A percentile compares a stretch with the other conserved stretches of the same genome.
These are phyloP conservation scores for Ardeotis arabs DNA, from an alignment of 2,113 vertebrate genomes.

Conservation along the genomic window DNA sequence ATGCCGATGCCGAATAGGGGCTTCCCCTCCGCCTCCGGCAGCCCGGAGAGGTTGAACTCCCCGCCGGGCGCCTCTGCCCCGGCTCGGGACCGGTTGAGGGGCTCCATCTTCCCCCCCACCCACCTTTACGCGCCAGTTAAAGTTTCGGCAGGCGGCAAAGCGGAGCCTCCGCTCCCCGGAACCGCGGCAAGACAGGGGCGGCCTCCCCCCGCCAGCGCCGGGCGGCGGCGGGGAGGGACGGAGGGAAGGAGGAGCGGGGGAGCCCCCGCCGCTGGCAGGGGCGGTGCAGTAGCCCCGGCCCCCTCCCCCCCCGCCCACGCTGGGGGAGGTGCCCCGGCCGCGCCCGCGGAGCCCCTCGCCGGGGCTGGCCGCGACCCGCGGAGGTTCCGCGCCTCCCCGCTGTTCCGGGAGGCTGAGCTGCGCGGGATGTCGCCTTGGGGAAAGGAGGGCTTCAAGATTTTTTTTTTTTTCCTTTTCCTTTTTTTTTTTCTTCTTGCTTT, in stretches of 20 bases:
- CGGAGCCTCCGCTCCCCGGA: background rate
- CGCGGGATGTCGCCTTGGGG: background rate
- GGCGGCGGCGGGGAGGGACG: background rate
- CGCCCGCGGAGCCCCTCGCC: background rate
- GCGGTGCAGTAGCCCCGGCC: no score
- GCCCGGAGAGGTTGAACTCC: constrained; percentile 41
- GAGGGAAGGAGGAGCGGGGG: background rate
- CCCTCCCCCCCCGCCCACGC: background rate
- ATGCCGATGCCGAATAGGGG: constrained; percentile 83
- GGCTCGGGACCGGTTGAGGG: constrained; percentile 58
- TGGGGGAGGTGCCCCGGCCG: background rate
- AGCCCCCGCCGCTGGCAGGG: no score
- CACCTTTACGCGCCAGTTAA: background rate
- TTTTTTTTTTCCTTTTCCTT: background rate
- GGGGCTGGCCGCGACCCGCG: background rate
- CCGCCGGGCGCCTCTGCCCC: background rate
- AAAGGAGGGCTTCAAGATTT: background rate
- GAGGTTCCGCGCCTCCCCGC: background rate
- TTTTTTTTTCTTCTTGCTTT: no score
- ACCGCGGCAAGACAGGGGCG: background rate
- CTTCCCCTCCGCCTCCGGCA: background rate
- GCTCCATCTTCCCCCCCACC: constrained; percentile 65
- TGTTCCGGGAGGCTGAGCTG: background rate
- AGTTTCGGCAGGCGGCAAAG: background rate
- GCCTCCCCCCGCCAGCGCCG: background rate